phyloP scores from a whole-genome alignment of 2,797 vertebrate species.

The Chiloscyllium punctatum region DNA sequence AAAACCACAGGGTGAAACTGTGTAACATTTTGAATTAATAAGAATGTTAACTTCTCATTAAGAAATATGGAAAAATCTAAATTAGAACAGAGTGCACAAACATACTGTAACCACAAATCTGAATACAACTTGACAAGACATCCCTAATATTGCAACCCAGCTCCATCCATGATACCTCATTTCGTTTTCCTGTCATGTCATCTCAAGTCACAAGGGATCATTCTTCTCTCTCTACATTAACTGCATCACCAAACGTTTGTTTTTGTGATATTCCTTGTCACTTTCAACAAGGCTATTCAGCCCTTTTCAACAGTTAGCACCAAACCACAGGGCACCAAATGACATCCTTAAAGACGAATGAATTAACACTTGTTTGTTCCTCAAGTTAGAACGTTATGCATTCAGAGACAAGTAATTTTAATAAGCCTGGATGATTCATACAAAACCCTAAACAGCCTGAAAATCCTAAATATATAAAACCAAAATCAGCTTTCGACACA shows the following conservation, averaged over 20 bases:
- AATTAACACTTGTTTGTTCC: not conserved
- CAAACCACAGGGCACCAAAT: not conserved
- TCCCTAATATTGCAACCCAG: not conserved
- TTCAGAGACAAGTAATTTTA: not conserved
- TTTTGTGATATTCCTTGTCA: not conserved
- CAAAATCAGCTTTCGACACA: not conserved
- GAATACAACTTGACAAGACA: not conserved
- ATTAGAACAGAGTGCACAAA: not conserved
- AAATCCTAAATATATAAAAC: not conserved
- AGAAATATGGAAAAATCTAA: not conserved
- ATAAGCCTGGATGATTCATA: not conserved
- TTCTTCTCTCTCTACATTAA: not conserved
- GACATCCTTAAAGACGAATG: not conserved
- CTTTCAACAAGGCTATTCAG: not conserved
- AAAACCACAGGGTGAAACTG: not conserved
- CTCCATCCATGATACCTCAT: not conserved
- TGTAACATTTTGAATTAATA: not conserved
- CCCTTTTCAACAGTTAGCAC: not conserved
- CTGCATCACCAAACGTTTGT: not conserved
- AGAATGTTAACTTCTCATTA: not conserved
- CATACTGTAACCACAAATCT: too few relatives aligned
- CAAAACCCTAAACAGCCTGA: not conserved
- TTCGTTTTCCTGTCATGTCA: not conserved
- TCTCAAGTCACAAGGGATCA: not conserved
- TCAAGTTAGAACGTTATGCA: not conserved